These are phyloP conservation scores for Acrobasis repandana DNA, from an alignment of 2,888 invertebrate genomes.

Conservation along the genomic window DNA sequence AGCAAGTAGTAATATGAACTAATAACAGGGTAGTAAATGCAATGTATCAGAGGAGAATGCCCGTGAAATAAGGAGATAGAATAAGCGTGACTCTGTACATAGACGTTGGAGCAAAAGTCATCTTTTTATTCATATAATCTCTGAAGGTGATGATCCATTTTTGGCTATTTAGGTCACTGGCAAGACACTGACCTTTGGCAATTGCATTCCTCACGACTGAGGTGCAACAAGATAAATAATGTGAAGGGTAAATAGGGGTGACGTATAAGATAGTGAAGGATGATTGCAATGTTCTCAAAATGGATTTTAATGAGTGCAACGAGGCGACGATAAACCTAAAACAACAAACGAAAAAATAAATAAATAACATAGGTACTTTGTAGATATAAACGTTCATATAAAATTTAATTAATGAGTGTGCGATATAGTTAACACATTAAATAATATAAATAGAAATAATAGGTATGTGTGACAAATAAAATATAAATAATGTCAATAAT, in stretches of 20 bases:
- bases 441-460: constrained; percentile 8
- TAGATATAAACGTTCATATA: constrained; percentile 7
- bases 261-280: constrained; percentile 59
- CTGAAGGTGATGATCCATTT: constrained; percentile 67
- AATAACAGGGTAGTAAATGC: constrained; percentile 28
- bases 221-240: constrained; percentile 56
- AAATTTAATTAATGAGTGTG: background rate
- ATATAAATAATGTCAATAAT: background rate
- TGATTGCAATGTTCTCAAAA: constrained; percentile 58
- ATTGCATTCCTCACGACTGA: constrained; percentile 51
- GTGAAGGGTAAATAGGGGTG: constrained; percentile 50
- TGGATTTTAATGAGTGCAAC: constrained; percentile 57
- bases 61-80: constrained; percentile 71
- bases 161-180: constrained; percentile 48
- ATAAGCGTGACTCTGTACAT: constrained; percentile 72
- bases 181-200: constrained; percentile 47
- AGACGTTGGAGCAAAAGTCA: constrained; percentile 73
- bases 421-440: background rate
- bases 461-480: background rate
- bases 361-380: constrained; percentile 4
- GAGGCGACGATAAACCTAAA: constrained; percentile 79
- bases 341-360: constrained; percentile 59
- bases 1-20: constrained; percentile 9
- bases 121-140: constrained; percentile 75
- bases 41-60: constrained; percentile 59